Evolutionary conservation across 2,113 vertebrate species (phyloP).

Genomic region (Cyprinodon brontotheroides): DNA sequence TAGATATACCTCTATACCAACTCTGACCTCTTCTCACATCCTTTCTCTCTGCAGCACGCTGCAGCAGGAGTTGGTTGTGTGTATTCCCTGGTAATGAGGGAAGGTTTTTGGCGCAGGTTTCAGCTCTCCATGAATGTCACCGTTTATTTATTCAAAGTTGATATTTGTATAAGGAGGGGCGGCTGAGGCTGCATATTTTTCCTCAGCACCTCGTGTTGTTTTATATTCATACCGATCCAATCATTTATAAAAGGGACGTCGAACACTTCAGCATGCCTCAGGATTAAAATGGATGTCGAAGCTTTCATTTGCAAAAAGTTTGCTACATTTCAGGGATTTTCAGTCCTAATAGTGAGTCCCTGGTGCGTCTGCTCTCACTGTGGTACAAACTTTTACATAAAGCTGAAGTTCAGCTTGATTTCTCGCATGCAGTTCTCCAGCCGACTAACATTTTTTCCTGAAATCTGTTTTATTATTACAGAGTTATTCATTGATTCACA

Average conservation of each 20-base stretch:
- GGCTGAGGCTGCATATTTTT: conserved; percentile 3
- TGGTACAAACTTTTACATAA: not conserved
- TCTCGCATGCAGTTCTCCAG: not conserved
- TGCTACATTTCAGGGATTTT: not conserved
- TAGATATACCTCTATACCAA: too few species aligned
- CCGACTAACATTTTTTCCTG: not conserved
- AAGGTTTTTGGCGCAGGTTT: conserved; percentile 18
- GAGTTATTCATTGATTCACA: not conserved
- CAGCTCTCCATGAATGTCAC: conserved; percentile 47
- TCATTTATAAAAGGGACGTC: not conserved
- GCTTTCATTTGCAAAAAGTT: not conserved
- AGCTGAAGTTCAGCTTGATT: not conserved
- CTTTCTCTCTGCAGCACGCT: not conserved
- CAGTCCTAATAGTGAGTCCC: not conserved
- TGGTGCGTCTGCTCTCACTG: not conserved
- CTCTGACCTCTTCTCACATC: not conserved
- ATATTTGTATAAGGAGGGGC: conserved; percentile 45
- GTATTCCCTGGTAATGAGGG: not conserved
- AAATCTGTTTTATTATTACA: not conserved
- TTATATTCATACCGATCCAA: not conserved
- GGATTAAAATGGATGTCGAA: not conserved
- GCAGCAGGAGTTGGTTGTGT: not conserved
- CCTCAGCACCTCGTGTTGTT: not conserved
- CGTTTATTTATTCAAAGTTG: conserved; percentile 31
- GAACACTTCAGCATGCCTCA: not conserved